A percentile compares a stretch with the other conserved stretches of the same genome.
These are phyloP conservation scores for Trinectes maculatus DNA, from an alignment of 2,113 vertebrate genomes.

Conservation along the genomic window DNA sequence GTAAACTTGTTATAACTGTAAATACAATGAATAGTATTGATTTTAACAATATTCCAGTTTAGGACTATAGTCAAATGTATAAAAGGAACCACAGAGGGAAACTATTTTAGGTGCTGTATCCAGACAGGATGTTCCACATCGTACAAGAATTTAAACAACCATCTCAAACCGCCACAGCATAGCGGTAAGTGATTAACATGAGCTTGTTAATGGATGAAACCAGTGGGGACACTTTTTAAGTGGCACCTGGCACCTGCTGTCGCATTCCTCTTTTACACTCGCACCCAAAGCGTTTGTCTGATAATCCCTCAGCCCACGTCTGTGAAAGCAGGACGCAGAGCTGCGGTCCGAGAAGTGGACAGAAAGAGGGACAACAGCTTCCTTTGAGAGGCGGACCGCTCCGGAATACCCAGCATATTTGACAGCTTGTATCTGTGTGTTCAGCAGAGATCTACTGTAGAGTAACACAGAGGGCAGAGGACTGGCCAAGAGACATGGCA, in stretches of 20 bases:
- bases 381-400: constrained; percentile 58
- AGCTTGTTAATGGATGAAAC: too few relatives aligned
- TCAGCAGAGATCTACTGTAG: constrained; percentile 50
- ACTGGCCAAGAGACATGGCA: constrained; percentile 27
- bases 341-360: constrained; percentile 31
- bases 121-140: background rate
- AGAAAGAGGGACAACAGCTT: constrained; percentile 55
- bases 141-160: too few relatives aligned
- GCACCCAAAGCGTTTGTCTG: constrained; percentile 31
- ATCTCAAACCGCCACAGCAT: too few relatives aligned
- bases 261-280: constrained; percentile 31
- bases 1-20: too few relatives aligned
- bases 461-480: constrained; percentile 45
- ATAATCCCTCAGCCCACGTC: constrained; percentile 15
- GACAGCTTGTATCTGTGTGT: constrained; percentile 70
- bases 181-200: too few relatives aligned
- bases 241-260: constrained; percentile 10
- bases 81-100: background rate
- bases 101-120: background rate
- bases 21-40: too few relatives aligned
- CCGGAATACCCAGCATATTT: constrained; percentile 68
- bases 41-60: too few relatives aligned
- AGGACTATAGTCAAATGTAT: too few relatives aligned
- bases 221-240: background rate
- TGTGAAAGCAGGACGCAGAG: constrained; percentile 38